Conservation (phyloP, 2,888 invertebrate genomes). For the Syrphus vitripennis region DNA sequence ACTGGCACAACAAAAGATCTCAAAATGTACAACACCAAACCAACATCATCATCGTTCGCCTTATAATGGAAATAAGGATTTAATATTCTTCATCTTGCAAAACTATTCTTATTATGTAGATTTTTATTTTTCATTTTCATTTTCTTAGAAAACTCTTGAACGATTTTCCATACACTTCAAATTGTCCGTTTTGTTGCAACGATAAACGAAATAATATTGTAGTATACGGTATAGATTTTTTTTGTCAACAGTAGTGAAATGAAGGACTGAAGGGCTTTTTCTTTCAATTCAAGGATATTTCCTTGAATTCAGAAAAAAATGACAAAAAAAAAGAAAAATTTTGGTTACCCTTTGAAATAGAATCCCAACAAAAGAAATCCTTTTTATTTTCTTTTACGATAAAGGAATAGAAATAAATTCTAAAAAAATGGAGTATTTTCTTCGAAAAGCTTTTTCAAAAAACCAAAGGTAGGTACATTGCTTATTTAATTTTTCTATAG, state of each 20-base stretch:
- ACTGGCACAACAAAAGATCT: conserved; percentile 38
- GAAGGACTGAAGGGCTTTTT: not conserved
- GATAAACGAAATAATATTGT: conserved; percentile 1
- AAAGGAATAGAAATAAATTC: not conserved
- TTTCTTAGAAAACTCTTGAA: conserved; percentile 33
- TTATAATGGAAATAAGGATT: conserved; percentile 18
- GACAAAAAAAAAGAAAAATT: not conserved
- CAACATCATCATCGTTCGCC: not conserved
- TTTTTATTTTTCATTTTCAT: not conserved
- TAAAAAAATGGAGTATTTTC: not conserved
- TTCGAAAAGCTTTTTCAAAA: not conserved
- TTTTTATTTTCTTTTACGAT: not conserved
- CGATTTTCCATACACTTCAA: conserved; percentile 49
- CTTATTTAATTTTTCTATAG: not conserved
- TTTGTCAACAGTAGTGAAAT: not conserved
- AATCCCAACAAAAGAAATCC: not conserved
- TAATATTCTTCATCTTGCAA: conserved; percentile 21
- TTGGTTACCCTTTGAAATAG: not conserved
- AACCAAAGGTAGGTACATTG: not conserved
- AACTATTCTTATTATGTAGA: not conserved
- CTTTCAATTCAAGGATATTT: not conserved
- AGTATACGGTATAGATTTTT: not conserved
- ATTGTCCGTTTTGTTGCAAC: conserved; percentile 49
- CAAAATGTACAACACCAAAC: conserved; percentile 43
- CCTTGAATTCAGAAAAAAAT: not conserved